phyloP scores from a whole-genome alignment of 1,140 invertebrate species.

The Seison nebaliae region DNA sequence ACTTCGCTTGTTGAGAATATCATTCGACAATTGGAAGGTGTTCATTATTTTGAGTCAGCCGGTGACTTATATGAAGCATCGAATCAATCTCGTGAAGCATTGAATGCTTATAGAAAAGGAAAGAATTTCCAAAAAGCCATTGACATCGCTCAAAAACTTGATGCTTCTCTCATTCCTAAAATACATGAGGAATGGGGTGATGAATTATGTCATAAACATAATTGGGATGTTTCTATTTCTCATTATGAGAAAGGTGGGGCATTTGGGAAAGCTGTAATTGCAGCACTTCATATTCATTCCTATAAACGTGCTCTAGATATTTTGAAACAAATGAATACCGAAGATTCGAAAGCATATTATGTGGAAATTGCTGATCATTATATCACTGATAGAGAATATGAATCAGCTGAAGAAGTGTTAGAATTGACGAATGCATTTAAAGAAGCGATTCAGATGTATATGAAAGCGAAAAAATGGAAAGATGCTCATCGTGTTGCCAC shows the following conservation, averaged over 20 bases:
- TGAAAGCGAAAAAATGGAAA: slow-evolving; percentile 42
- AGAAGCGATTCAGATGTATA: slow-evolving; percentile 52
- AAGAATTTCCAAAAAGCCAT: slow-evolving; percentile 38
- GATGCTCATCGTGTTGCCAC: slow-evolving; percentile 46
- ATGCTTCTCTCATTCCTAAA: slow-evolving; percentile 53
- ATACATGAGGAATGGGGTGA: slow-evolving; percentile 82
- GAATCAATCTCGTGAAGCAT: slow-evolving; percentile 44
- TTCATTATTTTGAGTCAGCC: slow-evolving; percentile 32
- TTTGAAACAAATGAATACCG: slow-evolving; percentile 43
- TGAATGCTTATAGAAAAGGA: slow-evolving; percentile 56
- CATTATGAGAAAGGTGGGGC: slow-evolving; percentile 76
- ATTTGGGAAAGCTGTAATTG: slow-evolving; percentile 53
- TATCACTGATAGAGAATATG: slow-evolving; percentile 43
- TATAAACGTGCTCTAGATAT: slow-evolving; percentile 82
- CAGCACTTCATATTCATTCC: slow-evolving; percentile 66
- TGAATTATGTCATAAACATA: slow-evolving; percentile 48
- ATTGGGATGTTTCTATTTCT: slow-evolving; percentile 72
- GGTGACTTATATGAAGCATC: slow-evolving; percentile 64
- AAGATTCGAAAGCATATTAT: slow-evolving; percentile 35
- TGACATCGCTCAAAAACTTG: slow-evolving; percentile 47
- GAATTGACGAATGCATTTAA: slow-evolving; percentile 45
- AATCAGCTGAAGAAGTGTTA: slow-evolving; percentile 50
- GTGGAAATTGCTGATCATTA: slow-evolving; percentile 44
- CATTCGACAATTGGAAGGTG: slow-evolving; percentile 14
- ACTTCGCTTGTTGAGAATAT: slow-evolving; percentile 33